These are phyloP conservation scores for Scomber colias DNA, from an alignment of 2,113 vertebrate genomes.

Conservation along the genomic window DNA sequence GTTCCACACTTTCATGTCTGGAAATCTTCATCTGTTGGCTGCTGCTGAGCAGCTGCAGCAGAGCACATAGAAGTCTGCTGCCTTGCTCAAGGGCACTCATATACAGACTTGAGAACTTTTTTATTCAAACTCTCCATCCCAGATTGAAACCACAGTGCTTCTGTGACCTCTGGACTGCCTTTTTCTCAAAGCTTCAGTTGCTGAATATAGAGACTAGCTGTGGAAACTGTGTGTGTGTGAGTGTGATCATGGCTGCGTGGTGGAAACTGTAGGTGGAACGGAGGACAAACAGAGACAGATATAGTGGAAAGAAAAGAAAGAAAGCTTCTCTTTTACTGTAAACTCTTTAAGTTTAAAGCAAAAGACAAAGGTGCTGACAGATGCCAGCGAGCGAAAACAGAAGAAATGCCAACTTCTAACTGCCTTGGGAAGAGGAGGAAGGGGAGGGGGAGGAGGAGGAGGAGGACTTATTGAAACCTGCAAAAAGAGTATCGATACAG, in stretches of 20 bases:
- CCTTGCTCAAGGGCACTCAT: constrained; percentile 51
- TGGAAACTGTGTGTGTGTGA: constrained; percentile 52
- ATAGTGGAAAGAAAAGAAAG: constrained; percentile 14
- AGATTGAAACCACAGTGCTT: constrained; percentile 42
- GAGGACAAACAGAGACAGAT: constrained; percentile 36
- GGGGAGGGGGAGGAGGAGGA: too few relatives aligned
- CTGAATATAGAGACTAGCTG: constrained; percentile 33
- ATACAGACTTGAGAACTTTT: constrained; percentile 13
- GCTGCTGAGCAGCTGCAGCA: constrained; percentile 10
- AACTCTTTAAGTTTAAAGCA: constrained; percentile 31
- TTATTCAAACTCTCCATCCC: constrained; percentile 26
- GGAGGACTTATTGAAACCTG: constrained; percentile 30
- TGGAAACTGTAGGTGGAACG: constrained; percentile 59
- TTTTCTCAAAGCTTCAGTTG: constrained; percentile 29
- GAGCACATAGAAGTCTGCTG: constrained; percentile 22
- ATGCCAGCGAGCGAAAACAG: constrained; percentile 2
- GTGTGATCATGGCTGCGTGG: constrained; percentile 35
- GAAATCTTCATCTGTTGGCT: constrained; percentile 41
- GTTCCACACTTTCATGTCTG: constrained; percentile 46
- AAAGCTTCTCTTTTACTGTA: constrained; percentile 28
- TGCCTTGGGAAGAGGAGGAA: constrained; percentile 32
- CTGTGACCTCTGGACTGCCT: constrained; percentile 50
- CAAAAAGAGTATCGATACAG: constrained; percentile 43
- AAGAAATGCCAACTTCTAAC: constrained; percentile 16
- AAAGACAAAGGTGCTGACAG: constrained; percentile 25